phyloP scores from a whole-genome alignment of 2,113 vertebrate genomes.

The Capra hircus region DNA sequence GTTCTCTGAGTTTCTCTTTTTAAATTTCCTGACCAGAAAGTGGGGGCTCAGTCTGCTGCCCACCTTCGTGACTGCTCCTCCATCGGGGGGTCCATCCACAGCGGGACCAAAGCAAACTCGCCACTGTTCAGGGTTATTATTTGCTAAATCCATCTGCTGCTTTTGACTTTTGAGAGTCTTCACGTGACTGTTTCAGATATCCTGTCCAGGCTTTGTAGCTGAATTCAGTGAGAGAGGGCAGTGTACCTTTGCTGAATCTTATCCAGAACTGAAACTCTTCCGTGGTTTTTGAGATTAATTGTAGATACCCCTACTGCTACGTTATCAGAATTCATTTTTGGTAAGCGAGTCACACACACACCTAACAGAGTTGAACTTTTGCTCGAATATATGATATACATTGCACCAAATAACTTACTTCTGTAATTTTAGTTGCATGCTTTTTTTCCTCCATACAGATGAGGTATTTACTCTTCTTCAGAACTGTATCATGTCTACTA shows the following conservation, averaged over 20 bases:
- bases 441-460: conserved; percentile 64
- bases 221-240: neutral
- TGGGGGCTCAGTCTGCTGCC: neutral
- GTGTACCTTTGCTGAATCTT: neutral
- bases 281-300: neutral
- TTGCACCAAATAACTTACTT: neutral
- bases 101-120: accelerated
- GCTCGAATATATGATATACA: neutral
- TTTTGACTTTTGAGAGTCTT: neutral
- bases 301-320: neutral
- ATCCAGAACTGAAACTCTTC: neutral
- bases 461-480: conserved; percentile 75
- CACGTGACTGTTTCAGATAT: neutral
- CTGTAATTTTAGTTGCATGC: neutral
- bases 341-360: neutral
- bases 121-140: neutral
- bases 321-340: neutral
- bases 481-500: conserved; percentile 71
- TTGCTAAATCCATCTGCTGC: neutral
- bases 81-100: neutral
- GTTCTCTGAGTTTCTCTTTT: neutral
- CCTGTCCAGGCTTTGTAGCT: neutral
- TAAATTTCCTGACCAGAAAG: neutral
- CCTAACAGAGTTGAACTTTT: neutral
- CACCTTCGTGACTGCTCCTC: neutral